Evolutionary conservation across 2,113 vertebrate genomes (phyloP).

Genomic region (Pseudorectes ferrugineus): DNA sequence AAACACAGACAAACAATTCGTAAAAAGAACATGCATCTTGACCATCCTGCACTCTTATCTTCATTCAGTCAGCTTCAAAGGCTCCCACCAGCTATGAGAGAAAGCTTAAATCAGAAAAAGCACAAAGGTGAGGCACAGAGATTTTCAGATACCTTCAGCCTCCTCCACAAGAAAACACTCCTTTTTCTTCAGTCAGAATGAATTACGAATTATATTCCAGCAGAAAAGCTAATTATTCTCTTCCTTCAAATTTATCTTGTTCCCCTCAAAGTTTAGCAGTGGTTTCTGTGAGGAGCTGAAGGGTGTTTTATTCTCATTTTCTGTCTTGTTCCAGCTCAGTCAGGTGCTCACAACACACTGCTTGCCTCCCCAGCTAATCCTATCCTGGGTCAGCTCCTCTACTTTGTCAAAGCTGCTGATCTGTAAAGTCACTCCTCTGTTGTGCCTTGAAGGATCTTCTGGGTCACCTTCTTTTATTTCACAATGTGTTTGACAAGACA

Average conservation of each 20-base stretch:
- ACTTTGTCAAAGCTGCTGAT: constrained; percentile 15
- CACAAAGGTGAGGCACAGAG: neutral
- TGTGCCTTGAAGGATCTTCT: constrained; percentile 4
- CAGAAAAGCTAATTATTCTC: neutral
- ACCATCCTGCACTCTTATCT: neutral
- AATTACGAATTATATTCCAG: neutral
- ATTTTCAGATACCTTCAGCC: neutral
- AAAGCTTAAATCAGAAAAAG: neutral
- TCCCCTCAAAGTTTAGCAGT: neutral
- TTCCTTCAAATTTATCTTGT: neutral
- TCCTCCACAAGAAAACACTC: neutral
- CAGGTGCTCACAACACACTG: neutral
- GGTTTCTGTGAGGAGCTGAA: neutral
- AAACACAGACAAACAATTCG: neutral
- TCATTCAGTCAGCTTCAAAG: neutral
- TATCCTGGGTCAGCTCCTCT: neutral
- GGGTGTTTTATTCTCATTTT: neutral
- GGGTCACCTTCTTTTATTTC: constrained; percentile 10
- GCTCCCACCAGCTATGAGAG: neutral
- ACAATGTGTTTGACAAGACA: neutral
- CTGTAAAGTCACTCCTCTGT: constrained; percentile 7
- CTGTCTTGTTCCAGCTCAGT: neutral
- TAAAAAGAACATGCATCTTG: neutral
- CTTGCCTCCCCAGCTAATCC: neutral
- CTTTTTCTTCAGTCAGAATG: neutral